These are phyloP conservation scores for Xestia sexstrigata DNA, from an alignment of 2,888 invertebrate genomes.

Conservation along the genomic window DNA sequence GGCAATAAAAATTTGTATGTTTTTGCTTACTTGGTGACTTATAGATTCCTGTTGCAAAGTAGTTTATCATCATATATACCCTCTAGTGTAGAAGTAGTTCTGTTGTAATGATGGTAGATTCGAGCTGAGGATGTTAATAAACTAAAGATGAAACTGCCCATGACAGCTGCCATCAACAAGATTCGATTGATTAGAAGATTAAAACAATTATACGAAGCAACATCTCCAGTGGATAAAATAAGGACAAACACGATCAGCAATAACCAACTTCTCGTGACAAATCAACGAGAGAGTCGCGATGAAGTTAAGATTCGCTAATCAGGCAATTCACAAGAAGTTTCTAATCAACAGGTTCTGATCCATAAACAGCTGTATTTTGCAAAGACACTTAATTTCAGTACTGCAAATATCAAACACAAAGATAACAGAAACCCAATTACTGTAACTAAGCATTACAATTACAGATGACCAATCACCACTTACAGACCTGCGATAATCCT, in stretches of 20 bases:
- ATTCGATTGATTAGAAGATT: neutral
- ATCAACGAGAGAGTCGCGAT: neutral
- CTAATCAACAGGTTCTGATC: slow-evolving; percentile 26
- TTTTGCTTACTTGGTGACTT: neutral
- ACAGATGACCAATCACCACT: slow-evolving; percentile 47
- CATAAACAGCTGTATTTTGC: neutral
- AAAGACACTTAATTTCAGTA: slow-evolving; percentile 5
- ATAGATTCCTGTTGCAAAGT: neutral
- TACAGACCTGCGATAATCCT: slow-evolving; percentile 22
- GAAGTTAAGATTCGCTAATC: slow-evolving; percentile 13
- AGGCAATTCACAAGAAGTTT: slow-evolving; percentile 12
- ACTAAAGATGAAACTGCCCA: neutral
- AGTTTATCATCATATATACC: neutral
- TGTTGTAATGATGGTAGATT: neutral
- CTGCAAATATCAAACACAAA: slow-evolving; percentile 30
- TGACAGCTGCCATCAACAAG: neutral
- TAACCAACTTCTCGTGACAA: slow-evolving; percentile 2
- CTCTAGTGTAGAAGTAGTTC: neutral
- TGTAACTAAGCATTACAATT: slow-evolving; percentile 34
- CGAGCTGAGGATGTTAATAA: neutral
- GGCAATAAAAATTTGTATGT: neutral
- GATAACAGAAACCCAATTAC: slow-evolving; percentile 30
- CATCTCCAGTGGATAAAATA: neutral
- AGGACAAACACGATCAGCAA: neutral
- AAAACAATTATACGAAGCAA: neutral